Conservation (phyloP, 2,113 vertebrate genomes). For the Phoenicopterus ruber region DNA sequence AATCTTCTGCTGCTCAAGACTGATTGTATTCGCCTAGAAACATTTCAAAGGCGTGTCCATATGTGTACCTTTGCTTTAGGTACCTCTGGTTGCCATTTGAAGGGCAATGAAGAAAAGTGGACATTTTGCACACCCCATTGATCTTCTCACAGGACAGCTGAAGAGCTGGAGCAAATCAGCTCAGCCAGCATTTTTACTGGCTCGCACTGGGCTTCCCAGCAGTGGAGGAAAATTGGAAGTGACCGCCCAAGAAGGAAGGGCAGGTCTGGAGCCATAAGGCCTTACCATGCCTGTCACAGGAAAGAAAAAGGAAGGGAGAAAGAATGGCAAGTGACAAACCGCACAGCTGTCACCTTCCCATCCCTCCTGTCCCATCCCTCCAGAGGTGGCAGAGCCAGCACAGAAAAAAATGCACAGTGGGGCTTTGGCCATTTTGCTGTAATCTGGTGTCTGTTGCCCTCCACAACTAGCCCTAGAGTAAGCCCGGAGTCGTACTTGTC, state of each 20-base stretch:
- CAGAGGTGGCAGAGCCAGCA: background rate
- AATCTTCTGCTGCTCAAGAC: background rate
- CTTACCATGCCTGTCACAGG: background rate
- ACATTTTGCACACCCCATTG: background rate
- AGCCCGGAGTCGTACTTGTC: background rate
- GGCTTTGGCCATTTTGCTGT: background rate
- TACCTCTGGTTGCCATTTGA: background rate
- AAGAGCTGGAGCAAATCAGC: background rate
- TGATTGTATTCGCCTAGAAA: background rate
- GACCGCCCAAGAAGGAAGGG: background rate
- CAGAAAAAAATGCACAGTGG: background rate
- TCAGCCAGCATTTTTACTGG: background rate
- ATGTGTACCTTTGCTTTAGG: background rate
- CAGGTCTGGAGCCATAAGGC: background rate
- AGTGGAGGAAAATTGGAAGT: background rate
- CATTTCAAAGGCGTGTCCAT: background rate
- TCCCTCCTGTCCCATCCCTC: background rate
- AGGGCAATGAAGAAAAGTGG: background rate
- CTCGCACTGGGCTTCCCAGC: background rate
- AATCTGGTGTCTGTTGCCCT: background rate
- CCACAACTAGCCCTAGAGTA: background rate
- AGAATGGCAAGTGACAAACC: background rate
- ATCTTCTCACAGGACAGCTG: background rate
- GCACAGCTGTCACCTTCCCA: background rate
- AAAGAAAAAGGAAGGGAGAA: background rate